Base-by-base conservation (phyloP, 2,113 vertebrate species). In the Percopsis transmontana region DNA sequence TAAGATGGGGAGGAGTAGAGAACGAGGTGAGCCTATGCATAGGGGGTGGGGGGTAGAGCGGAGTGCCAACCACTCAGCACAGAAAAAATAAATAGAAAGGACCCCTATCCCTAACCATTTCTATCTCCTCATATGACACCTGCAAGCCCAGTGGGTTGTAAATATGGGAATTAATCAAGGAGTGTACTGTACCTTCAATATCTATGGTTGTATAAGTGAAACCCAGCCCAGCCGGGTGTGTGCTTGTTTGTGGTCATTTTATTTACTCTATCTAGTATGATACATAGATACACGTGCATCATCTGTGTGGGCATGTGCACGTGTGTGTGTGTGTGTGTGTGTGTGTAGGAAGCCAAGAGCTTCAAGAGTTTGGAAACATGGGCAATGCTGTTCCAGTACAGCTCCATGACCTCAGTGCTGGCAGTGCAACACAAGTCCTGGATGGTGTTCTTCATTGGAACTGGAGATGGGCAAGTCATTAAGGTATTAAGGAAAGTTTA, bases 401-500 rank as follows among this genome's bases (percentile, higher is more conserved):
- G 88, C 38, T 85, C 87, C 83, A 90, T 98, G 86, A 92, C 88
- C 19, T 93, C 94, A 4, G 93, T 98, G 63, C 92, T 94, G 84
- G 94, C 92, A 38, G 91, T 92, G 18, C 90, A 88, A 72, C 87
- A 94, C 42, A 78, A 90, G 23, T 86, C 89, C 77, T 94, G 87
- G 86, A 80, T 88, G 19, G 90, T 96, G 79, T 83, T 97, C 52
- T 95, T 95, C 84, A 86, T 96, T 70, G 94, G 95, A 65, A 97
- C 95, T 15, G 88, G 79, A 76, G 85, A 94, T 50, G 95, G 96
- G 60, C 94, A 95, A 82, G 80, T 98, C 67, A 91, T 96, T 48
- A 96, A 96, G 94, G 96, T 97, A 33, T 33, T 7, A 33, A 33
- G 27, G 0, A 6, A 33, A 33, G 3, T 33, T 7, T 33, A 4